Base-by-base conservation (phyloP, 2,113 vertebrate genomes). In the Cardinalis cardinalis region DNA sequence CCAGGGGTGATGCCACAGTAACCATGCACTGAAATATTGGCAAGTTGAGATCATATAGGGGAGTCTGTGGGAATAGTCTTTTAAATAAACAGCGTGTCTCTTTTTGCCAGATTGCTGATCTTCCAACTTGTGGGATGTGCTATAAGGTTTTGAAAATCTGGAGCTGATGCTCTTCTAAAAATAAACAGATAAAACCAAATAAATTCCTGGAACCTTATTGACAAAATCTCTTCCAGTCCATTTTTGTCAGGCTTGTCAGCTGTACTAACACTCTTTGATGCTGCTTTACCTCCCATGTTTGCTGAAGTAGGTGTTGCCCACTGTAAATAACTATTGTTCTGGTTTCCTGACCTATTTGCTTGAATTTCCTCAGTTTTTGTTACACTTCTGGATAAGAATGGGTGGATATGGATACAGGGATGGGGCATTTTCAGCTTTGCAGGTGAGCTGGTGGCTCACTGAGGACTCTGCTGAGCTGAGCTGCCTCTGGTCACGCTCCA, bases 231-330 rank as follows among this genome's bases (percentile, higher is more conserved):
- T 81, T 78, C 74, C 71, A 71, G 70, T 55, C 71, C 12, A 20
- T 7, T 9, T 88, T 88, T 86, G n/a, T 55, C 36, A 84, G 61
- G 18, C 49, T 83, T 49, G 36, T 78, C 93, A 90, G 92, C 86
- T 95, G 92, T 76, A 55, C 77, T 92, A 90, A 92, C 77, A 71
- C 36, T 36, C 84, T 92, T 94, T 93, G 83, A 92, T 91, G 80
- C 44, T 72, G 70, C 70, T 72, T 84, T 81, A 36, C 51, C 73
- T 87, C 70, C 17, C 78, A 0, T 44, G 36, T 87, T 94, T 87
- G 66, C 84, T 85, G 51, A 28, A 85, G 12, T 87, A 93, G 91
- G 87, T 95, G 93, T 51, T 91, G 46, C 52, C 58, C 25, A 14
- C 25, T 55, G 28, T 89, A 90, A 93, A 84, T 75, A 93, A 78